Conservation (phyloP, 2,888 invertebrate genomes). For the Furcula furcula region DNA sequence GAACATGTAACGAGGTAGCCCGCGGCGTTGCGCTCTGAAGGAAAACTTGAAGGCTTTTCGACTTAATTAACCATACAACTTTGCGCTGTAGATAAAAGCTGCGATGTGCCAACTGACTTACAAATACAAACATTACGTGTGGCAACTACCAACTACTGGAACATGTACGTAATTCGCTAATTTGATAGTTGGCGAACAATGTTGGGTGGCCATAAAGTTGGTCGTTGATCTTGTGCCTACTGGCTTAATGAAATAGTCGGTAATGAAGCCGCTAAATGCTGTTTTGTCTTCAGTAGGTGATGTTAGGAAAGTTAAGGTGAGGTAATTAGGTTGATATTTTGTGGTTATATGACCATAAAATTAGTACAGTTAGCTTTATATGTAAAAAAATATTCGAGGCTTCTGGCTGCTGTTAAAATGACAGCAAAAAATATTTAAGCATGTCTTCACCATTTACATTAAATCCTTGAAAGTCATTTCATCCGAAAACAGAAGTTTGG, state of each 20-base stretch:
- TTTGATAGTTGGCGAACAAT: conserved; percentile 28
- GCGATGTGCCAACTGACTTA: conserved; percentile 40
- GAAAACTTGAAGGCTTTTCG: conserved; percentile 59
- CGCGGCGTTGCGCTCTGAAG: conserved; percentile 59
- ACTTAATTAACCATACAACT: conserved; percentile 69
- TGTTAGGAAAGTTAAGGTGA: no score
- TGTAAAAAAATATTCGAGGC: no score
- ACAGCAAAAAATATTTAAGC: no score
- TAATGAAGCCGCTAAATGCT: neutral
- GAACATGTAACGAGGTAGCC: conserved; percentile 30
- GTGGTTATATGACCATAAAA: no score
- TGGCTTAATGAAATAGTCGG: conserved; percentile 10
- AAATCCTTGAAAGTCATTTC: no score
- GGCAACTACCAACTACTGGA: conserved; percentile 30
- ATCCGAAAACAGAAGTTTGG: no score
- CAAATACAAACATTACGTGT: conserved; percentile 49
- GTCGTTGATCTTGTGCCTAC: conserved; percentile 22
- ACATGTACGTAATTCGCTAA: conserved; percentile 31
- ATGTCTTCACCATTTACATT: no score
- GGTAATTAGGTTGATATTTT: no score
- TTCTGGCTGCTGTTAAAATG: no score
- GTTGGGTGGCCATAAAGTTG: conserved; percentile 25
- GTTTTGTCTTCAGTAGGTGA: neutral
- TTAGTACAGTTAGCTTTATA: no score
- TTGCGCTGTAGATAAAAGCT: conserved; percentile 52